phyloP scores from a whole-genome alignment of 2,888 invertebrate species.

The Sarcophaga subvicina region DNA sequence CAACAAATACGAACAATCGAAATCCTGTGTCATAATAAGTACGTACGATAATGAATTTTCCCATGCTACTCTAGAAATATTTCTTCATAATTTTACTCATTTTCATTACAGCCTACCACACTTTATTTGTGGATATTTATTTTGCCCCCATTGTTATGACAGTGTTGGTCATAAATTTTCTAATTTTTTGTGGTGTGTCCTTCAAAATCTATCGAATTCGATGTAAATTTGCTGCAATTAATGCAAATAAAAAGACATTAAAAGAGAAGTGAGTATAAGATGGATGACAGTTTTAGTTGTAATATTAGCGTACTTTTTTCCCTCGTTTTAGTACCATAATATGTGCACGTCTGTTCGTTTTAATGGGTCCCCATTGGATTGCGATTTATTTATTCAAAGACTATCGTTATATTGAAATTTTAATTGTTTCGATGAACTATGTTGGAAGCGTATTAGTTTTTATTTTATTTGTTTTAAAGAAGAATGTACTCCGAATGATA shows the following conservation, averaged over 20 bases:
- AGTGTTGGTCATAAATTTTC: constrained; percentile 29
- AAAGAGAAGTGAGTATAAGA: constrained; percentile 30
- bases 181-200: constrained; percentile 33
- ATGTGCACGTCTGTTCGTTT: constrained; percentile 41
- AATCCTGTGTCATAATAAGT: constrained; percentile 37
- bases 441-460: constrained; percentile 43
- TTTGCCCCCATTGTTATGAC: constrained; percentile 32
- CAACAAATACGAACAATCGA: constrained; percentile 9
- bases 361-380: constrained; percentile 56
- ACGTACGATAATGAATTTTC: neutral
- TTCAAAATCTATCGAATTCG: constrained; percentile 35
- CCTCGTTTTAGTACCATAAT: constrained; percentile 42
- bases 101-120: neutral
- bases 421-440: constrained; percentile 23
- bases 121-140: constrained; percentile 31
- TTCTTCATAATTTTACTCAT: neutral
- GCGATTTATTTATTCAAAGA: constrained; percentile 36
- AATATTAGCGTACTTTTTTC: too few species aligned
- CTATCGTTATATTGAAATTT: constrained; percentile 39
- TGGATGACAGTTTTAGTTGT: neutral
- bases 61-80: neutral
- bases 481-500: constrained; percentile 39
- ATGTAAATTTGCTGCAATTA: neutral
- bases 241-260: constrained; percentile 9
- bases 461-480: constrained; percentile 46